These are phyloP conservation scores for Aphidoletes aphidimyza DNA, from an alignment of 2,888 invertebrate species.

Conservation along the genomic window DNA sequence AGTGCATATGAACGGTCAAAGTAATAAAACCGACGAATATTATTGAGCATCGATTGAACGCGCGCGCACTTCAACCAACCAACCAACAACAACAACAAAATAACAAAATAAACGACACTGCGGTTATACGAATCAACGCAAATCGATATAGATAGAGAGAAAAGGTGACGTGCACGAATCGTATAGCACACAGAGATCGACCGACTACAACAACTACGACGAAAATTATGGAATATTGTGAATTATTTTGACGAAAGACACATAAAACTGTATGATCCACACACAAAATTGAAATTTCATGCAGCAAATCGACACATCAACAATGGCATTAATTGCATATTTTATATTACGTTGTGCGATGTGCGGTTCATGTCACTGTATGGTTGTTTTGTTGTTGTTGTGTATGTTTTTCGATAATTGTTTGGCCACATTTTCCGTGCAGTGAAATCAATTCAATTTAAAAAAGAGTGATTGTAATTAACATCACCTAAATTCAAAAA, in stretches of 20 bases:
- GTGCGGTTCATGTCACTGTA: not conserved
- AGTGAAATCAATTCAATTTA: not conserved
- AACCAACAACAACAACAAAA: not conserved
- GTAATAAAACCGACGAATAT: constrained; percentile 43
- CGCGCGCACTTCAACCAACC: not conserved
- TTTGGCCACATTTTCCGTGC: not conserved
- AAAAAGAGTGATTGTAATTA: not conserved
- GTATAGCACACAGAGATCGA: not conserved
- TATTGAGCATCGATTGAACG: not conserved
- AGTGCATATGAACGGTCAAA: constrained; percentile 38
- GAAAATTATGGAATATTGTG: constrained; percentile 16
- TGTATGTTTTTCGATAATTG: not conserved
- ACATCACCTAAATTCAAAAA: not conserved
- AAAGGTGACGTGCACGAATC: no score
- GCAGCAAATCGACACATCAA: constrained; percentile 34
- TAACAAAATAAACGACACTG: not conserved
- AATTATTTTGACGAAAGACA: constrained; percentile 26
- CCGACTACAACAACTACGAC: no score
- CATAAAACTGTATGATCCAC: constrained; percentile 1
- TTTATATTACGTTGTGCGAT: not conserved
- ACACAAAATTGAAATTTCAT: constrained; percentile 6
- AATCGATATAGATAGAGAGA: not conserved
- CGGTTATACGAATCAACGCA: no score
- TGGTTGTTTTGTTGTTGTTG: not conserved
- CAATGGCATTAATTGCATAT: constrained; percentile 44